Percentiles rank a stretch among this genome's conserved stretches.
These are phyloP conservation scores for Galerucella nymphaeae DNA, from an alignment of 2,888 invertebrate species.

Conservation along the genomic window DNA sequence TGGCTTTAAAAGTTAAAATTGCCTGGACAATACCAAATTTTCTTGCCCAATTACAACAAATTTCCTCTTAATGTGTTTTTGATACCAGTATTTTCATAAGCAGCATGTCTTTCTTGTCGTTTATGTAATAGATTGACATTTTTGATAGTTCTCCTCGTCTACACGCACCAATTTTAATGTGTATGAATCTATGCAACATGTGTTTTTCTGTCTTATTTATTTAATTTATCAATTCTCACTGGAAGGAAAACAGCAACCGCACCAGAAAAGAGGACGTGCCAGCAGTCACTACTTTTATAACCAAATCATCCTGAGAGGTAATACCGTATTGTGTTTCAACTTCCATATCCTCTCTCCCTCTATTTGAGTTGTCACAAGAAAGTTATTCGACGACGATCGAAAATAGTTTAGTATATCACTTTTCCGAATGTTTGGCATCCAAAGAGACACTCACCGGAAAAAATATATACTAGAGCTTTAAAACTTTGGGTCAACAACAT, in stretches of 20 bases:
- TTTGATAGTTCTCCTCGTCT: too few relatives aligned
- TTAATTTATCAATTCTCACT: too few relatives aligned
- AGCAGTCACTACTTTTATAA: slow-evolving; percentile 10
- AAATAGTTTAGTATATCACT: slow-evolving; percentile 43
- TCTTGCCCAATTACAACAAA: too few relatives aligned
- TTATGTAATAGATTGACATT: too few relatives aligned
- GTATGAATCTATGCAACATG: too few relatives aligned
- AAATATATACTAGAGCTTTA: slow-evolving; percentile 50
- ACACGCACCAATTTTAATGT: too few relatives aligned
- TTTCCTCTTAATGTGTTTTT: too few relatives aligned
- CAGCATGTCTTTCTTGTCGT: too few relatives aligned
- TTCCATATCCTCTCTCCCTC: slow-evolving; percentile 20
- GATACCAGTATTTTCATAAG: too few relatives aligned
- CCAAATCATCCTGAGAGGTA: slow-evolving; percentile 19
- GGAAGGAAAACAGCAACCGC: not conserved
- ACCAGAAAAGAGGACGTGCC: not conserved
- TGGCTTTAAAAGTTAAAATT: too few relatives aligned
- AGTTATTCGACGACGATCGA: slow-evolving; percentile 18
- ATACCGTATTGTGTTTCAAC: slow-evolving; percentile 26
- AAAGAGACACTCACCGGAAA: slow-evolving; percentile 45
- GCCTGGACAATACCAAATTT: too few relatives aligned
- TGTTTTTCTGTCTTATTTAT: too few relatives aligned
- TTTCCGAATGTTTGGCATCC: slow-evolving; percentile 47
- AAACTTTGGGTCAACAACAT: slow-evolving; percentile 60
- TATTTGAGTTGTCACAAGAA: slow-evolving; percentile 23